These are phyloP conservation scores for Phocoena sinus DNA, from an alignment of 2,113 vertebrate species.

Conservation along the genomic window DNA sequence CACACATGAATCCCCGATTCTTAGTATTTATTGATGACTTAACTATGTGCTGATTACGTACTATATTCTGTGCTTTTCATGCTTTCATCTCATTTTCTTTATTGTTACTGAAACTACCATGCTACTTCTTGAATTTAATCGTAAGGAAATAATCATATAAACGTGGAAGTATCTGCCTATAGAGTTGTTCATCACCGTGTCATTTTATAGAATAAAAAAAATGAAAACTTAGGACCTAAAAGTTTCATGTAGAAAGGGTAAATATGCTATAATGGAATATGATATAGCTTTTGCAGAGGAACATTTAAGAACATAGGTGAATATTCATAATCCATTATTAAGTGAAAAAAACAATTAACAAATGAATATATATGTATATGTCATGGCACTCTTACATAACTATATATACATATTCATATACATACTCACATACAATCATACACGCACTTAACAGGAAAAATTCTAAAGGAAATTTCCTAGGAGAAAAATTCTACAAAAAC, in stretches of 20 bases:
- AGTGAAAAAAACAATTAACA: neutral
- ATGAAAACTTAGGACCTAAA: neutral
- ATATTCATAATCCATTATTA: neutral
- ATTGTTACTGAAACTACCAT: neutral
- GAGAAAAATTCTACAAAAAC: neutral
- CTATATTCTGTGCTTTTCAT: neutral
- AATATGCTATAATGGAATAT: neutral
- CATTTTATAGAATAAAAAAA: neutral
- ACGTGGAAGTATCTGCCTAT: neutral
- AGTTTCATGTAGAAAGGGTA: neutral
- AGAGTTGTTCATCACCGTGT: neutral
- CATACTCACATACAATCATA: neutral
- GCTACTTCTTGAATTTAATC: neutral
- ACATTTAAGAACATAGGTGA: neutral
- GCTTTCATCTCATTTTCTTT: neutral
- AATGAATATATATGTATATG: neutral
- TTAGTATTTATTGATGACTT: neutral
- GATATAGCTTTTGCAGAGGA: neutral
- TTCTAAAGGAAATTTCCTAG: neutral
- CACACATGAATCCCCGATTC: neutral
- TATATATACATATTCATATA: neutral
- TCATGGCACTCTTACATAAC: neutral
- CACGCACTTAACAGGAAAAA: neutral
- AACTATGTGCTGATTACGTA: fast-evolving
- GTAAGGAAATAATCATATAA: neutral